These are phyloP conservation scores for Turritopsis rubra DNA, from an alignment of 30 jellyfish, hydroid and myxozoan genomes.

Conservation along the genomic window DNA sequence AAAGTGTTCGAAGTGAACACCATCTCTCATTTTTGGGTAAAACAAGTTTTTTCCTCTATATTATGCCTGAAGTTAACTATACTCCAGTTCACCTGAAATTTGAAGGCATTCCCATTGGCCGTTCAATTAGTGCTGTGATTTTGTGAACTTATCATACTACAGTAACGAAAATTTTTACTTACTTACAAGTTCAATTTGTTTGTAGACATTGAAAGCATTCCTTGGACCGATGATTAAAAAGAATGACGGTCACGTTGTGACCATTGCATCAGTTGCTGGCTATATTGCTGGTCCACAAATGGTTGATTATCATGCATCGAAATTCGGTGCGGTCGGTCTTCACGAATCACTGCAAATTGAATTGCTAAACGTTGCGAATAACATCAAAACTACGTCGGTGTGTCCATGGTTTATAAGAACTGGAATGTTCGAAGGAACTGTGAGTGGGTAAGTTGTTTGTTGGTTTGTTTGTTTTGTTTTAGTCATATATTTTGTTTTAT, in stretches of 20 bases:
- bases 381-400: constrained; percentile 44
- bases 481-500: no score
- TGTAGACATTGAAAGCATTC: constrained; percentile 87
- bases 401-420: constrained; percentile 84
- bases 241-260: constrained; percentile 76
- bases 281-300: constrained; percentile 55
- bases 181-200: not conserved
- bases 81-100: not conserved
- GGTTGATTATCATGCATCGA: constrained; percentile 83
- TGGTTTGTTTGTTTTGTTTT: not conserved
- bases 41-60: not conserved
- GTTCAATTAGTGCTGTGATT: no score
- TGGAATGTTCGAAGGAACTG: constrained; percentile 78
- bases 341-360: constrained; percentile 67
- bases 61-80: no score
- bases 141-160: no score
- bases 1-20: constrained; percentile 87
- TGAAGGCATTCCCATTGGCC: not conserved
- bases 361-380: constrained; percentile 32
- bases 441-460: constrained; percentile 41
- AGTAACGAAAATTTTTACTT: not conserved
- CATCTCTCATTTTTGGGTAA: constrained; percentile 81
- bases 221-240: constrained; percentile 72
- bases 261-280: constrained; percentile 87
- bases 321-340: constrained; percentile 91